Conservation (phyloP, 2,113 vertebrate genomes). For the Nothobranchius kuhntae region DNA sequence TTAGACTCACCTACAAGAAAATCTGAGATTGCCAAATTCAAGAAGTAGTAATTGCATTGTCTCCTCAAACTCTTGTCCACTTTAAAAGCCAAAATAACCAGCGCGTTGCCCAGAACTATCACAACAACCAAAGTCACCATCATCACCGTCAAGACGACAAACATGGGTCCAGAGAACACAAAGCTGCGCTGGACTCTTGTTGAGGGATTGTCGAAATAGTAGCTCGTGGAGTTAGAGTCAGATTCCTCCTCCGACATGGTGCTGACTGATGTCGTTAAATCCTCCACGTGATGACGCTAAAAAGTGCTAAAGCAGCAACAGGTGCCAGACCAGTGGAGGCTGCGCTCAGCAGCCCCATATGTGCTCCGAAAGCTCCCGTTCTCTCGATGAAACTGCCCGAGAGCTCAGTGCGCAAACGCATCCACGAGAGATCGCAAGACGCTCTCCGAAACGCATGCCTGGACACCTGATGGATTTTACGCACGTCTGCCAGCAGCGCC, state of each 20-base stretch:
- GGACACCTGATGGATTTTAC: slow-evolving; percentile 18
- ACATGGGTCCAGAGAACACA: slow-evolving; percentile 56
- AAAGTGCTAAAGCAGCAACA: slow-evolving; percentile 46
- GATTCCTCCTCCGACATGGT: slow-evolving; percentile 62
- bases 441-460: slow-evolving; percentile 2
- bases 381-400: background rate
- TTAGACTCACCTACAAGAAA: slow-evolving; percentile 88
- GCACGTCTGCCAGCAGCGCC: background rate
- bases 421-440: slow-evolving; percentile 60
- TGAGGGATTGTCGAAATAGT: slow-evolving; percentile 54
- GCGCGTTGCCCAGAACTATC: slow-evolving; percentile 84
- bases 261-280: slow-evolving; percentile 35
- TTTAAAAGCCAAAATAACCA: slow-evolving; percentile 88
- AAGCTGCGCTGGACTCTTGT: slow-evolving; percentile 53
- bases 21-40: slow-evolving; percentile 91
- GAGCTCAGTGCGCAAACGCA: slow-evolving; percentile 18
- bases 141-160: slow-evolving; percentile 78
- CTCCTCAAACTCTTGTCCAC: slow-evolving; percentile 88
- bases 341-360: slow-evolving; percentile 17
- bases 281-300: slow-evolving; percentile 4
- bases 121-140: slow-evolving; percentile 83
- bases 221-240: slow-evolving; percentile 59
- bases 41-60: slow-evolving; percentile 87
- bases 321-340: slow-evolving; percentile 31
- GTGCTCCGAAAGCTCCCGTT: slow-evolving; percentile 5